Base-by-base conservation (phyloP, 2,113 vertebrate genomes). In the Alethe diademata region DNA sequence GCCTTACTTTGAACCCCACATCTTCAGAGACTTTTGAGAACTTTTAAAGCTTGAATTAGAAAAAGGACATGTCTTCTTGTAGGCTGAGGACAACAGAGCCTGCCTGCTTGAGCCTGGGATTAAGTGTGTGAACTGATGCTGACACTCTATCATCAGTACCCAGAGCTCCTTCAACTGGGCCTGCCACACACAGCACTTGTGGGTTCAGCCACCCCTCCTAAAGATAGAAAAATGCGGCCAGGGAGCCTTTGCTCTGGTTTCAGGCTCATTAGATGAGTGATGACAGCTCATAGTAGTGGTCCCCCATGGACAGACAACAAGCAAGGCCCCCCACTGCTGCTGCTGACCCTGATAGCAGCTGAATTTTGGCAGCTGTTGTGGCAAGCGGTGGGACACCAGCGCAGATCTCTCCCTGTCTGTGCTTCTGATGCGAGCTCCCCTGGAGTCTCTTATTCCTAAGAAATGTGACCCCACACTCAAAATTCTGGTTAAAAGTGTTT, bases 261-360 rank as follows among this genome's bases (percentile, higher is more conserved):
- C 96, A 86, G 61, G n/a, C 95, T 96, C 94, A 96, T 97, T 96
- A 95, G 92, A 86, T 95, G 93, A 92, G 96, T 93, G 95, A 96
- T 97, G 96, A 97, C 97, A 97, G 95, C 81, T 87, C 80, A 50
- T 48, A 95, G 90, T 14, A 78, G 86, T 5, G 51, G 91, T 95
- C 87, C 92, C 92, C 79, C 4, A 4, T 66, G 94, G 90, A 51
- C 92, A 84, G 66, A 70, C 73, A 74, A n/a, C 48, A 38, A 79
- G 86, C 70, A 70, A 54, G 90, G 48, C 95, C 92, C 84, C 95
- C 96, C 94, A 95, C 93, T 95, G 94, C 93, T 96, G 88, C 95
- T 95, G 90, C 96, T 93, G 79, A 71, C 95, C 85, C 85, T 29
- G 36, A 61, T 50, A 73, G 93, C 75, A 64, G 91, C 69, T 93